Evolutionary conservation across 64 coral and sea anemone species (phyloP), one percentile per base, ranked within the genome.

Genomic region (Pachyseris speciosa): DNA sequence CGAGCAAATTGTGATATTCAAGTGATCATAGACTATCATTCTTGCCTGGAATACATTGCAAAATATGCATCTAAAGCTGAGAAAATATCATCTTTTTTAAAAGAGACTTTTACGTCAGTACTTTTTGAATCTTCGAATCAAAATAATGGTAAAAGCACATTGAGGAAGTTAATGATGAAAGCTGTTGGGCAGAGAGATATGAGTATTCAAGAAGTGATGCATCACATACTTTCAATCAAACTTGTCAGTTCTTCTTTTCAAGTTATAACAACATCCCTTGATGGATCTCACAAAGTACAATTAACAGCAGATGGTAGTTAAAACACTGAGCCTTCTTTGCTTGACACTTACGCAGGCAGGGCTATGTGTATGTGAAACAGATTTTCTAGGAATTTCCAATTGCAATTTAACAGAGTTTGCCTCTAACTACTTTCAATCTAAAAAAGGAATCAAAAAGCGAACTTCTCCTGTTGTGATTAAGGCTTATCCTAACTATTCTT

Each of bases 191-290:
- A 85, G 19, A 57, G n/a, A n/a, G 89, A 84, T 84, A 72, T 73
- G 37, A 91, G 78, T 83, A 80, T 80, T 37, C 77, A 91, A 91
- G 89, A 91, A 91, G 83, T 80, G 29, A 74, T 75, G 89, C 89
- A 91, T 28, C 79, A 65, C 32, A 28, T 68, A 67, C 27, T 85
- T 33, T 85, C 83, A 85, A 65, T 85, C 32, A 85, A 85, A 74
- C 71, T 91, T 41, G 48, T 84, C 12, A 91, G 89, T 60, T 75
- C 78, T 25, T 61, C 70, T 43, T 88, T 84, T 84, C 31, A 74
- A 83, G 60, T 91, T 9, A 72, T 66, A 61, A 60, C 77, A 64
- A 75, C 67, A 38, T 64, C 61, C 51, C 69, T 79, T 37, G 77
- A 83, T 83, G 88, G 75, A 38, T 83, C 88, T 30, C 74, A 75